Conservation (phyloP, 2,113 vertebrate genomes). For the Notarius lentiginosus region DNA sequence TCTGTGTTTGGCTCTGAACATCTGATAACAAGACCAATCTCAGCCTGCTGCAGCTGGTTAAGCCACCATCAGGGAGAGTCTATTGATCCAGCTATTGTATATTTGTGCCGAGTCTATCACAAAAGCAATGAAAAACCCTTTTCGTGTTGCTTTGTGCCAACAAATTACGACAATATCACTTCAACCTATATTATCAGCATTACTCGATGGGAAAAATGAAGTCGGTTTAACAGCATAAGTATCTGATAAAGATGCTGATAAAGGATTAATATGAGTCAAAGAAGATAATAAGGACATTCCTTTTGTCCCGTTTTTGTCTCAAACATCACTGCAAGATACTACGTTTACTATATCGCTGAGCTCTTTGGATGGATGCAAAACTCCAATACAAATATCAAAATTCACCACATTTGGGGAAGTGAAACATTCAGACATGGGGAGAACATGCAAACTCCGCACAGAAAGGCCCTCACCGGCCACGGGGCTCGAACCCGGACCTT, state of each 20-base stretch:
- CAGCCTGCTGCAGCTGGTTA: slow-evolving; percentile 37
- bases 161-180: slow-evolving; percentile 19
- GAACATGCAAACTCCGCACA: too few relatives aligned
- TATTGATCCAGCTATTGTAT: slow-evolving; percentile 44
- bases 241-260: too few relatives aligned
- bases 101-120: slow-evolving; percentile 44
- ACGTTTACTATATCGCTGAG: background rate
- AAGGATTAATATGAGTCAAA: slow-evolving; percentile 10
- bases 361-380: slow-evolving; percentile 5
- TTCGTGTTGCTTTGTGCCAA: slow-evolving; percentile 26
- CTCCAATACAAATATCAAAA: slow-evolving; percentile 6
- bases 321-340: background rate
- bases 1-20: slow-evolving; percentile 29
- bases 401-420: background rate
- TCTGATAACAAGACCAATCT: slow-evolving; percentile 48
- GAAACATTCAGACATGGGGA: background rate
- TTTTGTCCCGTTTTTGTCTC: background rate
- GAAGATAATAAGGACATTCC: slow-evolving; percentile 33
- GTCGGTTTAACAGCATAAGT: background rate
- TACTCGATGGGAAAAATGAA: slow-evolving; percentile 24
- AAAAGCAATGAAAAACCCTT: slow-evolving; percentile 20
- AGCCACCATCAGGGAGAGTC: slow-evolving; percentile 44
- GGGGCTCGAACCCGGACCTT: too few relatives aligned
- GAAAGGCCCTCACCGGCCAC: too few relatives aligned
- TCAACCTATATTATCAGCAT: slow-evolving; percentile 26